Evolutionary conservation across 2,113 vertebrate species (phyloP), one percentile per base, ranked within the genome.

Genomic region (Perca fluviatilis): DNA sequence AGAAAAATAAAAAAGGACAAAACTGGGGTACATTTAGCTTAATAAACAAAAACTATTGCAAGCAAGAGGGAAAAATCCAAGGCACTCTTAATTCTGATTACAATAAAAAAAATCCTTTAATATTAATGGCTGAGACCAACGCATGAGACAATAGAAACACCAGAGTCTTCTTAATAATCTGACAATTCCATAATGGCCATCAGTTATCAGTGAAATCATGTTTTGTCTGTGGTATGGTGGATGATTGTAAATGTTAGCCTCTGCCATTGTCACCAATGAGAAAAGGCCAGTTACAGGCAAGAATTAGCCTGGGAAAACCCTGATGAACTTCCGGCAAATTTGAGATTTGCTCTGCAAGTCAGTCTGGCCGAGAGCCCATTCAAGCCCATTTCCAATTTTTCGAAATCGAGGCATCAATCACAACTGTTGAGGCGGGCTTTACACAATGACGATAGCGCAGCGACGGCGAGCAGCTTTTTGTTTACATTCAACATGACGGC

Each of bases 241-340:
- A 58, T 21, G 53, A 27, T 46, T 67, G 61, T 75, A 36, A 21
- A 43, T 58, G 40, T 46, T 50, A 47, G 15, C 56, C 25, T 74
- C 62, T 67, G 67, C 7, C 66, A 40, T 27, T 50, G 25, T 57
- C 69, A 49, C 51, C 1, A 47, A 43, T 53, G 30, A 43, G 49
- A 63, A n/a, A 11, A n/a, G 54, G 18, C 14, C 27, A 11, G 11
- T 46, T 30, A 33, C 13, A 57, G 51, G 33, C 16, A 27, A 27
- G 9, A 47, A 58, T 57, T 27, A 27, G 27, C 27, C 27, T 27
- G 27, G 27, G 27, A 27, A 27, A 27, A 27, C 27, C 27, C 27
- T 27, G 27, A 27, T 0, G 27, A 27, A 27, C 27, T 27, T 27
- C 27, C 27, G 27, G 27, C 27, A 27, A 27, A 27, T 27, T 27